Evolutionary conservation across 2,797 vertebrate genomes (phyloP).

Genomic region (Natrix natrix): DNA sequence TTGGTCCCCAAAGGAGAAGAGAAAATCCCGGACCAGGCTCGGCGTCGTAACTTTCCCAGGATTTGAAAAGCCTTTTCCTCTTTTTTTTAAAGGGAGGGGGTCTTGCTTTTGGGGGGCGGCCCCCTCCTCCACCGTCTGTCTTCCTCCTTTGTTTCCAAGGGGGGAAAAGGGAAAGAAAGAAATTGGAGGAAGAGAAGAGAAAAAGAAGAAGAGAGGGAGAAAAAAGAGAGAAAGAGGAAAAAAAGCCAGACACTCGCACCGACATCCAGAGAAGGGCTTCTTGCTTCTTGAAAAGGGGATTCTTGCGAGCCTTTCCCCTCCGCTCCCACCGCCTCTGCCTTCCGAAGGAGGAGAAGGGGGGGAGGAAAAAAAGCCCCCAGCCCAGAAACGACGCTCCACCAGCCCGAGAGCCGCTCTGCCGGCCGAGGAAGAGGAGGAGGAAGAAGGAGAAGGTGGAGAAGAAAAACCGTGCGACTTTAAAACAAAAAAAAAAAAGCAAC

Average conservation of each 20-base stretch:
- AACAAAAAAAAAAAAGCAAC: too few species aligned
- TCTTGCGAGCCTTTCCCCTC: not conserved
- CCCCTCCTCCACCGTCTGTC: not conserved
- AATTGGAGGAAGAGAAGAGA: not conserved
- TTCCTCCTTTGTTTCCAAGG: not conserved
- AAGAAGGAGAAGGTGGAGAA: not conserved
- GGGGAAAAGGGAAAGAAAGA: too few species aligned
- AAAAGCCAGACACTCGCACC: not conserved
- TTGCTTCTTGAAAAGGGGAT: not conserved
- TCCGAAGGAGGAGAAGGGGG: not conserved
- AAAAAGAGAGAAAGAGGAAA: too few species aligned
- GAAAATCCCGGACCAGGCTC: not conserved
- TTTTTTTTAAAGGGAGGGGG: too few species aligned
- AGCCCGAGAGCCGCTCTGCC: not conserved
- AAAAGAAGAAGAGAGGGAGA: not conserved
- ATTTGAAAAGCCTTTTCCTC: not conserved
- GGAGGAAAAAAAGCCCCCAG: not conserved
- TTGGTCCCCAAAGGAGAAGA: not conserved
- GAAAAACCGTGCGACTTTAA: not conserved
- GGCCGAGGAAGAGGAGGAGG: not conserved
- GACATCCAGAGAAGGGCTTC: not conserved
- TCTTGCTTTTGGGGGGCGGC: not conserved
- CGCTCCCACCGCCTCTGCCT: not conserved
- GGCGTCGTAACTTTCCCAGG: not conserved
- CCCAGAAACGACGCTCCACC: not conserved